Evolutionary conservation across 2,888 invertebrate genomes (phyloP).

Genomic region (Erebia ligea): DNA sequence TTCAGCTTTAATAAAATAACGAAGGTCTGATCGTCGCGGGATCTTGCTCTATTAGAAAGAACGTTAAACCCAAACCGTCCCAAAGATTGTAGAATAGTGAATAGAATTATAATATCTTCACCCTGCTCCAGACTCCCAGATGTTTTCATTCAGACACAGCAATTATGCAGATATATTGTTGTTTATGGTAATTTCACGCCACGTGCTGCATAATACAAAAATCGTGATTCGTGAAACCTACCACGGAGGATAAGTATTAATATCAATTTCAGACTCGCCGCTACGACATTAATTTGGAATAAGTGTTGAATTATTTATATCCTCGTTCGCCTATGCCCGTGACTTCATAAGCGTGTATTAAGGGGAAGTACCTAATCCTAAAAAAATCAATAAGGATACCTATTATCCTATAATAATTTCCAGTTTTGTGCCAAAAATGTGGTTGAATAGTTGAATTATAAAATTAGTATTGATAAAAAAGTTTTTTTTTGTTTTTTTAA

Average conservation of each 20-base stretch:
- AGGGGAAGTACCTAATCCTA: too few relatives aligned
- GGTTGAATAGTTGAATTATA: too few relatives aligned
- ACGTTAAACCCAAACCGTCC: background rate
- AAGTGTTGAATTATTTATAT: slow-evolving; percentile 18
- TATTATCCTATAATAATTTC: too few relatives aligned
- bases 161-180: slow-evolving; percentile 22
- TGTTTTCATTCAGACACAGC: slow-evolving; percentile 10
- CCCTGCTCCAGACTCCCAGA: slow-evolving; percentile 8
- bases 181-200: slow-evolving; percentile 21
- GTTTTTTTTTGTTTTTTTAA: too few relatives aligned
- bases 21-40: too few relatives aligned
- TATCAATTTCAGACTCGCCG: slow-evolving; percentile 17
- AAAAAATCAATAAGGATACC: too few relatives aligned
- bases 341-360: too few relatives aligned
- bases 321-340: too few relatives aligned
- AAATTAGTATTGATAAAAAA: too few relatives aligned
- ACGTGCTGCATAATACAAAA: slow-evolving; percentile 21
- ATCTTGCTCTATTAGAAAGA: too few relatives aligned
- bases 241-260: slow-evolving; percentile 12
- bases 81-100: background rate
- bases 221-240: slow-evolving; percentile 6
- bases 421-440: too few relatives aligned
- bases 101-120: background rate
- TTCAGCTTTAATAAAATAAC: too few relatives aligned
- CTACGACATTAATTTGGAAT: slow-evolving; percentile 17